Percentiles rank a stretch among this genome's conserved stretches.
Evolutionary conservation across 35 echinoderm and acorn worm species (phyloP).

Genomic region (Apostichopus japonicus): DNA sequence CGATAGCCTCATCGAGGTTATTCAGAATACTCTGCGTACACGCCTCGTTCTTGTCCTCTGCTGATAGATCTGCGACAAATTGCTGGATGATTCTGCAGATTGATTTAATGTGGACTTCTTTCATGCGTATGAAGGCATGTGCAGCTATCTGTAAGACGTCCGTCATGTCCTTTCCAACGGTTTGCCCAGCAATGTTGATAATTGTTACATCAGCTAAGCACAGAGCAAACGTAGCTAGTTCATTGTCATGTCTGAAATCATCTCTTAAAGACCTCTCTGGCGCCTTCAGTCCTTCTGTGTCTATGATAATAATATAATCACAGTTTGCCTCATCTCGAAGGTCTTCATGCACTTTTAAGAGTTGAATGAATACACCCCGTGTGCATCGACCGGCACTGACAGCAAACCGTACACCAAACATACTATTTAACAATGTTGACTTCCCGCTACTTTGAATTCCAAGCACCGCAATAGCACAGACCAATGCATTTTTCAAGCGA

Average conservation of each 20-base stretch:
- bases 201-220: slow-evolving; percentile 51
- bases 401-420: no score
- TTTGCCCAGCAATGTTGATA: slow-evolving; percentile 44
- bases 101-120: slow-evolving; percentile 23
- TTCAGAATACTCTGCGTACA: slow-evolving; percentile 17
- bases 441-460: no score
- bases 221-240: slow-evolving; percentile 54
- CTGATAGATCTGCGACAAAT: slow-evolving; percentile 29
- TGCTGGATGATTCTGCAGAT: slow-evolving; percentile 35
- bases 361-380: slow-evolving; percentile 43
- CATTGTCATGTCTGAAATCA: slow-evolving; percentile 37
- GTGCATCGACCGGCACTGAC: slow-evolving; percentile 61
- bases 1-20: neutral
- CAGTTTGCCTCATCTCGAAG: neutral
- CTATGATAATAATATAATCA: slow-evolving; percentile 45
- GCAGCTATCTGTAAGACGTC: slow-evolving; percentile 44
- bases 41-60: slow-evolving; percentile 12
- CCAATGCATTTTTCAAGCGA: neutral
- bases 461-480: no score
- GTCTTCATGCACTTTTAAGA: neutral
- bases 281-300: slow-evolving; percentile 61
- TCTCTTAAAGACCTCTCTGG: slow-evolving; percentile 21
- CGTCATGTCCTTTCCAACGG: neutral
- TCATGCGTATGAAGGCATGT: slow-evolving; percentile 51
- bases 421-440: no score